Conservation (phyloP, 2,888 invertebrate species). For the Agonum fuliginosum region DNA sequence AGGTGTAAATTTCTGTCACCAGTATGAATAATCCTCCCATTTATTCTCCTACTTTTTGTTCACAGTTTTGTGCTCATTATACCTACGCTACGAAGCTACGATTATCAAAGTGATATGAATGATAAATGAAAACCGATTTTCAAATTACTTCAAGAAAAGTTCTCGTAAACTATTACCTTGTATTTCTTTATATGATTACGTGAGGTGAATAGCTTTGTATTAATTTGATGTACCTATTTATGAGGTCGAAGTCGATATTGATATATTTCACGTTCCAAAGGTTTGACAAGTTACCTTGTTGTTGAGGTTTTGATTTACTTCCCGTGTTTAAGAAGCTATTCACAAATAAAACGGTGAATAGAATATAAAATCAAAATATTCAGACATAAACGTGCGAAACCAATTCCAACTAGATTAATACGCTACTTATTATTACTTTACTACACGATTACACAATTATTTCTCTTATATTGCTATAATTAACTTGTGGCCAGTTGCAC, state of each 20-base stretch:
- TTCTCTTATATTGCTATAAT: too few species aligned
- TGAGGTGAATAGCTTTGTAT: background rate
- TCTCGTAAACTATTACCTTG: background rate
- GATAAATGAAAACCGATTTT: conserved; percentile 21
- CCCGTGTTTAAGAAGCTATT: background rate
- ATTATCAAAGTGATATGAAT: conserved; percentile 5
- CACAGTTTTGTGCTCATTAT: background rate
- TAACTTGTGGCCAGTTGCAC: too few species aligned
- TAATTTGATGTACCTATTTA: conserved; percentile 30
- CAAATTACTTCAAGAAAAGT: conserved; percentile 14
- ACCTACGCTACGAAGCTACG: too few species aligned
- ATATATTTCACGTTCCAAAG: conserved; percentile 21
- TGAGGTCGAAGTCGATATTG: background rate
- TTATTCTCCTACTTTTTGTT: background rate
- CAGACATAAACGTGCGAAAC: too few species aligned
- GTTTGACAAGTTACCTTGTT: conserved; percentile 13
- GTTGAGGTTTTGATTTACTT: conserved; percentile 3
- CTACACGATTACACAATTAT: too few species aligned
- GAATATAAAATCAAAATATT: too few species aligned
- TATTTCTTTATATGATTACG: background rate
- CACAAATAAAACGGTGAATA: background rate
- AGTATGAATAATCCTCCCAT: background rate
- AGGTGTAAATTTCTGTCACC: conserved; percentile 11
- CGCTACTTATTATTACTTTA: too few species aligned
- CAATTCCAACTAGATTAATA: too few species aligned